A percentile compares a stretch with the other conserved stretches of the same genome.
phyloP scores from a whole-genome alignment of 2,888 invertebrate species.

The Apodemia hepburni region DNA sequence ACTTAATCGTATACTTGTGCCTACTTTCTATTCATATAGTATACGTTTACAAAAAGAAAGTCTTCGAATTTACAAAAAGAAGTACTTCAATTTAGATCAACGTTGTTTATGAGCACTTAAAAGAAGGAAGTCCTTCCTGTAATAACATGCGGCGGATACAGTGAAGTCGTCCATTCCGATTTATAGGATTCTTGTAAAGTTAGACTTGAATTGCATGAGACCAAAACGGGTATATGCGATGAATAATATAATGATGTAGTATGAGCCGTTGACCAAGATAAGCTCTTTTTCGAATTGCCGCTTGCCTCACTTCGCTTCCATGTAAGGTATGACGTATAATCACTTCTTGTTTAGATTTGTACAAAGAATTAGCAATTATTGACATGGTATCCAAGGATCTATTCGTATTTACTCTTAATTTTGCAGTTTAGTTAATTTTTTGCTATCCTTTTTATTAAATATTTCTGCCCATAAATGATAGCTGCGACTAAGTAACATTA shows the following conservation, averaged over 20 bases:
- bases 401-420: no score
- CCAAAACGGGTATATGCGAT: constrained; percentile 52
- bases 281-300: constrained; percentile 46
- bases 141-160: constrained; percentile 42
- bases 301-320: constrained; percentile 42
- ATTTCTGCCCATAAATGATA: no score
- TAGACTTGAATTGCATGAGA: constrained; percentile 44
- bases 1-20: no score
- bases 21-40: no score
- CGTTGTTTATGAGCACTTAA: constrained; percentile 7
- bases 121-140: constrained; percentile 13
- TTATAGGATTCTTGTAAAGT: constrained; percentile 46
- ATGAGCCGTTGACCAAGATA: constrained; percentile 42
- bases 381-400: not conserved
- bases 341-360: constrained; percentile 41
- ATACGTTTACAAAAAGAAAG: not conserved
- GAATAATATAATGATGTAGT: constrained; percentile 50
- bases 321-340: constrained; percentile 50
- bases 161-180: constrained; percentile 37
- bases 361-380: constrained; percentile 17
- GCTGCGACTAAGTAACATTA: no score
- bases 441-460: no score
- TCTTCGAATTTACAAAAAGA: not conserved
- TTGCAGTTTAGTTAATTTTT: no score
- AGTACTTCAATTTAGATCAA: not conserved